A percentile compares a stretch with the other conserved stretches of the same genome.
phyloP scores from a whole-genome alignment of 2,113 vertebrate genomes.

The Turnix velox region DNA sequence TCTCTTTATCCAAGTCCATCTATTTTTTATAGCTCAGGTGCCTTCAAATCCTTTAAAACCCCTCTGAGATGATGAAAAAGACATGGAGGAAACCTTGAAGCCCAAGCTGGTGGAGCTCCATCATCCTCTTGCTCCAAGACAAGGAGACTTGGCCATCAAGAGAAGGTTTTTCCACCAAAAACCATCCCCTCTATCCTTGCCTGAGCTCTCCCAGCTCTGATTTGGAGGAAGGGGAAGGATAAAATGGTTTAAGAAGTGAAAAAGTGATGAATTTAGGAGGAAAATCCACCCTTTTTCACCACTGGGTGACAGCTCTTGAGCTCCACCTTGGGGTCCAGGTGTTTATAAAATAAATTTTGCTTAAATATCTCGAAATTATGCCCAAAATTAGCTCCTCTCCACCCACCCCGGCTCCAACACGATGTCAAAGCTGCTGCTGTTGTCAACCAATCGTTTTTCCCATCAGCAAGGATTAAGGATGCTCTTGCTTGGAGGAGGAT shows the following conservation, averaged over 20 bases:
- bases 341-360: not conserved
- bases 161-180: not conserved
- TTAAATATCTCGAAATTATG: not conserved
- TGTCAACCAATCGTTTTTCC: not conserved
- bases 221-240: not conserved
- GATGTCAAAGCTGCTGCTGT: not conserved
- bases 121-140: not conserved
- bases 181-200: not conserved
- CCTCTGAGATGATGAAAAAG: not conserved
- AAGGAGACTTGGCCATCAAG: not conserved
- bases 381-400: not conserved
- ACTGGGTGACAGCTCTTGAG: not conserved
- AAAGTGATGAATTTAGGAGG: not conserved
- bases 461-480: not conserved
- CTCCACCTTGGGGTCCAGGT: not conserved
- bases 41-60: not conserved
- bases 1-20: slow-evolving; percentile 29
- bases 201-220: not conserved
- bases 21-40: not conserved
- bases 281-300: not conserved
- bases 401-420: rapidly evolving
- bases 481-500: not conserved
- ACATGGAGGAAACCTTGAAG: not conserved
- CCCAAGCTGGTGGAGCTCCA: not conserved
- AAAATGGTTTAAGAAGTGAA: not conserved